These are phyloP conservation scores for Parambassis ranga DNA, from an alignment of 2,797 vertebrate genomes.

Conservation along the genomic window DNA sequence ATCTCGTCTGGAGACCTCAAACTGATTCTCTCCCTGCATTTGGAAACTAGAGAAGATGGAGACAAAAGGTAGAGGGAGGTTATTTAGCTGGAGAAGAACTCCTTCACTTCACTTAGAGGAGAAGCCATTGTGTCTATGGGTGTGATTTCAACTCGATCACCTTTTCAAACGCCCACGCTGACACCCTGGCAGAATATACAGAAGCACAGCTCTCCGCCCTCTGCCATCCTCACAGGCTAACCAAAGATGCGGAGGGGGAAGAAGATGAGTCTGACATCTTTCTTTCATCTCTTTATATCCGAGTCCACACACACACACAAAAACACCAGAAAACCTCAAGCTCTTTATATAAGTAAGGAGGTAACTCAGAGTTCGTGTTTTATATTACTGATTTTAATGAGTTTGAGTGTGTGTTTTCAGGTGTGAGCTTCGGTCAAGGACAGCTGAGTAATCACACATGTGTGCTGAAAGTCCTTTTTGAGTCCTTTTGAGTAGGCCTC, in stretches of 20 bases:
- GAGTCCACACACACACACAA: background rate
- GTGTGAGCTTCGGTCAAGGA: background rate
- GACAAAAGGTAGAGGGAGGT: slow-evolving; percentile 7
- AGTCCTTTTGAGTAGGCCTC: background rate
- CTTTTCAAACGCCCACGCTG: slow-evolving; percentile 40
- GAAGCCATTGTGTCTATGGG: slow-evolving; percentile 26
- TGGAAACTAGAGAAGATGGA: slow-evolving; percentile 40
- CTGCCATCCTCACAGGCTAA: slow-evolving; percentile 35
- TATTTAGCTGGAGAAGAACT: slow-evolving; percentile 24
- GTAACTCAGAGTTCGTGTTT: slow-evolving; percentile 39
- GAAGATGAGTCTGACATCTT: slow-evolving; percentile 41
- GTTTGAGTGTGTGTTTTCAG: background rate
- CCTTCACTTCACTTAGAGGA: slow-evolving; percentile 8
- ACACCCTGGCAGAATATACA: slow-evolving; percentile 21
- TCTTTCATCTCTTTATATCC: slow-evolving; percentile 54
- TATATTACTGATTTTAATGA: slow-evolving; percentile 40
- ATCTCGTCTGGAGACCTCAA: slow-evolving; percentile 53
- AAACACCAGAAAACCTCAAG: background rate
- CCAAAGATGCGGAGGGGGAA: slow-evolving; percentile 13
- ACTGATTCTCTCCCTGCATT: slow-evolving; percentile 17
- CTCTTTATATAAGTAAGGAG: slow-evolving; percentile 11
- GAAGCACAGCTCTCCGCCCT: slow-evolving; percentile 37
- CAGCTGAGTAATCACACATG: background rate
- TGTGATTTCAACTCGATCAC: slow-evolving; percentile 29
- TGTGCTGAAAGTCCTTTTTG: background rate